phyloP scores from a whole-genome alignment of 1,140 invertebrate species.

The Drosophila sulfurigaster region DNA sequence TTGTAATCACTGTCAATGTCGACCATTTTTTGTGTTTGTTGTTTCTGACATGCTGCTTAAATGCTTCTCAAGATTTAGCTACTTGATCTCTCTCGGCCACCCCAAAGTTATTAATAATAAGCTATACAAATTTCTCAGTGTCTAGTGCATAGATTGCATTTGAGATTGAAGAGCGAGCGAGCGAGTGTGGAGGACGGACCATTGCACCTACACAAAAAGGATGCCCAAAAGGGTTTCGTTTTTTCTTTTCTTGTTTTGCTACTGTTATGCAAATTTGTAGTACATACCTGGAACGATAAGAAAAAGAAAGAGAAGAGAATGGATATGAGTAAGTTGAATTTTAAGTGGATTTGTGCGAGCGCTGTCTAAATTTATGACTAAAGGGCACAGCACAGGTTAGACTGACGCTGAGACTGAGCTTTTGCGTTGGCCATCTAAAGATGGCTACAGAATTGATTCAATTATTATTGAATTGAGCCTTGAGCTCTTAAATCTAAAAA shows the following conservation, averaged over 20 bases:
- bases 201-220: conserved; percentile 69
- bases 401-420: background rate
- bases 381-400: conserved; percentile 5
- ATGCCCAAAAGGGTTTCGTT: conserved; percentile 55
- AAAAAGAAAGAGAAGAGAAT: conserved; percentile 31
- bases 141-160: conserved; percentile 53
- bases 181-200: conserved; percentile 22
- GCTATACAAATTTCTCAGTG: conserved; percentile 83
- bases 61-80: conserved; percentile 82
- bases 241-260: conserved; percentile 43
- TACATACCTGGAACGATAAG: conserved; percentile 77
- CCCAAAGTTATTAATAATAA: conserved; percentile 84
- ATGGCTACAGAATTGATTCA: conserved; percentile 13
- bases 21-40: conserved; percentile 66
- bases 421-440: background rate
- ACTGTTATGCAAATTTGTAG: conserved; percentile 61
- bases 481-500: background rate
- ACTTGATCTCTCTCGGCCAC: conserved; percentile 74
- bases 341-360: conserved; percentile 42
- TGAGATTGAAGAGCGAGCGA: background rate
- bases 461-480: conserved; percentile 6
- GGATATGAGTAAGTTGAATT: conserved; percentile 49
- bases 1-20: conserved; percentile 84
- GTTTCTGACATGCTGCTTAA: conserved; percentile 82
- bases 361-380: conserved; percentile 41